Evolutionary conservation across 2,797 vertebrate species (phyloP).

Genomic region (Acomys russatus): DNA sequence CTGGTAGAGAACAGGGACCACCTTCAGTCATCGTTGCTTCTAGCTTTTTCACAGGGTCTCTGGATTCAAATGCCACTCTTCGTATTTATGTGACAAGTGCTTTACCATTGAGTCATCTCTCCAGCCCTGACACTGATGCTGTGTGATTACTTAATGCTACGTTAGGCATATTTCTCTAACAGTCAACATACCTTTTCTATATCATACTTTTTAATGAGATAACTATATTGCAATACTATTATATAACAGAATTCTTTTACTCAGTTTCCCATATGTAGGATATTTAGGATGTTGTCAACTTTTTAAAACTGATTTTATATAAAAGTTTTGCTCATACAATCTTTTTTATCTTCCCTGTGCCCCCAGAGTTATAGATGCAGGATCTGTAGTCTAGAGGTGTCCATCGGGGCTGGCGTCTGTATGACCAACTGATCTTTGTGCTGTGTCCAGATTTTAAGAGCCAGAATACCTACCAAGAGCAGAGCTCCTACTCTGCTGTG

Average conservation of each 20-base stretch:
- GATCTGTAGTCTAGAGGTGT: too few relatives aligned
- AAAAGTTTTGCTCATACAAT: not conserved
- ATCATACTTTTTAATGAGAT: slow-evolving; percentile 32
- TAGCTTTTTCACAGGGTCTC: not conserved
- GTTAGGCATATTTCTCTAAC: slow-evolving; percentile 7
- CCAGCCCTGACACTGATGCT: not conserved
- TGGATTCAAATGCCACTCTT: not conserved
- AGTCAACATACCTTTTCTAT: not conserved
- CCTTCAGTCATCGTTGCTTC: too few relatives aligned
- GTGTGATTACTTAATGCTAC: not conserved
- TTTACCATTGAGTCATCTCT: not conserved
- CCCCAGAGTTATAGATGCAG: not conserved
- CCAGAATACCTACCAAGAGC: not conserved
- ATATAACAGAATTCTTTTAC: not conserved
- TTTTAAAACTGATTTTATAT: not conserved
- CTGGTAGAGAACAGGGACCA: not conserved
- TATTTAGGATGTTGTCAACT: not conserved
- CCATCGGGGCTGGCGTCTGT: not conserved
- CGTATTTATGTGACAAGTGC: not conserved
- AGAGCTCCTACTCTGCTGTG: not conserved
- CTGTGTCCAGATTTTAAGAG: not conserved
- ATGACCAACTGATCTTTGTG: not conserved
- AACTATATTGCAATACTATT: not conserved
- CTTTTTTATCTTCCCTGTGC: not conserved
- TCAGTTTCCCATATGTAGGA: not conserved